Base-by-base conservation (phyloP, 1,140 invertebrate genomes). In the Orius insidiosus region DNA sequence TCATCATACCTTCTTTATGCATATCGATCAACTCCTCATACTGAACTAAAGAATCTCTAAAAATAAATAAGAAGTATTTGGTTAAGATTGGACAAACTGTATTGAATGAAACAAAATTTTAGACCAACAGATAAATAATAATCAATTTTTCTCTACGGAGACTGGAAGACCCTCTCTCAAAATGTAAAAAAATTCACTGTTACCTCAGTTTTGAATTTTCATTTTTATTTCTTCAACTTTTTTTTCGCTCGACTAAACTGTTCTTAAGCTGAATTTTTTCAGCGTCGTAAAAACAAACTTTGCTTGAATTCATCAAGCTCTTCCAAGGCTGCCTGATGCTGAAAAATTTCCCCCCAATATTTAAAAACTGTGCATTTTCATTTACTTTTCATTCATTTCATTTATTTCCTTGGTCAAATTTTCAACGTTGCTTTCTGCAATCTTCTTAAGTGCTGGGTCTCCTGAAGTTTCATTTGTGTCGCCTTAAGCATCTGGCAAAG, bases 401-500 rank as follows among this genome's bases (percentile, higher is more conserved):
- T 9, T 48, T 62, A n/a, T 75, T 55, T 53, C 78, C 73, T 15
- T 68, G 60, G 0, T 68, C 63, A 0, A 78, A 54, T 46, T 68
- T 51, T 75, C 72, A 14, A 69, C 70, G 49, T 72, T 75, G 31
- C 70, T 64, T 52, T 78, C 74, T 0, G 71, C 69, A 1, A 74
- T 55, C 3, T 71, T 56, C 49, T 75, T 72, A 52, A 71, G 61
- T 80, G 76, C 54, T 78, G 76, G 0, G 70, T 67, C 56, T 82
- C 76, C 52, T 80, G 76, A 5, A 81, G 53, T 53, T 78, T 76
- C 15, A 74, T 54, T 58, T 82, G 78, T 1, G 78, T 78, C 37
- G 76, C 70, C 55, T 80, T 80, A 33, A 83, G 57, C 7, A 82
- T 81, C 77, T 1, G 79, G 79, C 8, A 81, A 66, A 0, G 78